Evolutionary conservation across 2,888 invertebrate species (phyloP).

Genomic region (Sinodicranocentrus sp.): DNA sequence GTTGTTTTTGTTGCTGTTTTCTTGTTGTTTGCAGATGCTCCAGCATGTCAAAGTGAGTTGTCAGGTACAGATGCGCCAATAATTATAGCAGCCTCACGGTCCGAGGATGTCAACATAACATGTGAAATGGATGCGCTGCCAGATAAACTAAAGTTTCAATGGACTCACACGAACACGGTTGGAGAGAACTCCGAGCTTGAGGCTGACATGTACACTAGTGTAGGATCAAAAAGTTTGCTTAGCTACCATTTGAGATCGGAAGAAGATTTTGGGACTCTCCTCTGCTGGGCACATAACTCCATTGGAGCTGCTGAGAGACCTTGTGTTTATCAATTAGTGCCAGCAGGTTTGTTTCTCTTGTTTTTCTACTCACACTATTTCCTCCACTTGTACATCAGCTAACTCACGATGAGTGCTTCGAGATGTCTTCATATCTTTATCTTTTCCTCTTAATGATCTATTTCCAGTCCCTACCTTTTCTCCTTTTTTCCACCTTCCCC

Average conservation of each 20-base stretch:
- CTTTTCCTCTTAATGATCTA: conserved; percentile 55
- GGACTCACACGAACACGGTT: conserved; percentile 76
- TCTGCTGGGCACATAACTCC: conserved; percentile 77
- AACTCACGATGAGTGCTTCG: not conserved
- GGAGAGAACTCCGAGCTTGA: conserved; percentile 74
- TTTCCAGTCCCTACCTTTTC: conserved; percentile 35
- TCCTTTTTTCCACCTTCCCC: conserved; percentile 15
- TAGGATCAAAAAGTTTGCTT: conserved; percentile 76
- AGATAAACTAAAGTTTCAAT: conserved; percentile 75
- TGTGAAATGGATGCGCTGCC: conserved; percentile 77
- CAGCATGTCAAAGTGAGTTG: conserved; percentile 76
- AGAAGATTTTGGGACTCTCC: conserved; percentile 77
- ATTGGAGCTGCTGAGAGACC: conserved; percentile 76
- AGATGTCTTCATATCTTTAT: conserved; percentile 47
- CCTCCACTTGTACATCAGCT: too few species aligned
- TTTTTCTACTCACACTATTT: conserved; percentile 14
- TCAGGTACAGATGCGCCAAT: conserved; percentile 76
- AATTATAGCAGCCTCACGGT: conserved; percentile 76
- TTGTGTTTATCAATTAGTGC: conserved; percentile 77
- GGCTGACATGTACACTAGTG: conserved; percentile 74
- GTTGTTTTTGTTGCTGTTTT: conserved; percentile 63
- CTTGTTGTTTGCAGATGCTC: conserved; percentile 75
- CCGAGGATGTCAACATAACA: conserved; percentile 76
- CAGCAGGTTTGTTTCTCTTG: conserved; percentile 75
- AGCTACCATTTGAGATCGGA: conserved; percentile 76